These are phyloP conservation scores for Eudyptes chrysolophus DNA, from an alignment of 2,113 vertebrate species.

Conservation along the genomic window DNA sequence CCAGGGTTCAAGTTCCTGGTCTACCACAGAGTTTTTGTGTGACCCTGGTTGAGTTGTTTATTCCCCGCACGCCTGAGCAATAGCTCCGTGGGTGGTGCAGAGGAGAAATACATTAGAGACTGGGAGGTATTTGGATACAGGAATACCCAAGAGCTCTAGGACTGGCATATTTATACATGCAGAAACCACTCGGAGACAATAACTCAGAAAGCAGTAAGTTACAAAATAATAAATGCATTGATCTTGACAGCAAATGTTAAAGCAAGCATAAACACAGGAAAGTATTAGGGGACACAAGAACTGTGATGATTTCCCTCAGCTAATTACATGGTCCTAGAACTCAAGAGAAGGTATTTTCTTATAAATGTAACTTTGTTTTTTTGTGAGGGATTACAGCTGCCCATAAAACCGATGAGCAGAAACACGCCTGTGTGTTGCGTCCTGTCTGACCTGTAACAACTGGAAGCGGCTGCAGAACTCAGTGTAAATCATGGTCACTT, in stretches of 20 bases:
- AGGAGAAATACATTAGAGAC: background rate
- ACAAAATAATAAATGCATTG: background rate
- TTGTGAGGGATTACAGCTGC: background rate
- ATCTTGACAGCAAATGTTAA: background rate
- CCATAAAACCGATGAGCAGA: background rate
- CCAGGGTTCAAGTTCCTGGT: constrained; percentile 14
- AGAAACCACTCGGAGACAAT: background rate
- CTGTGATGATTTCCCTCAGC: background rate
- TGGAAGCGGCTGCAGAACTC: background rate
- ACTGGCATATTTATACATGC: background rate
- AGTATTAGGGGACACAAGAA: background rate
- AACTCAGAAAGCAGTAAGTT: background rate
- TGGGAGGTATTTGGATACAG: background rate
- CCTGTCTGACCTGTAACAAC: background rate
- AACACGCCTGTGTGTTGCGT: background rate
- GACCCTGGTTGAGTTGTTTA: background rate
- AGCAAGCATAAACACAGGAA: background rate
- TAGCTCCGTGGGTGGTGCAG: background rate
- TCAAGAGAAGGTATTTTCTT: background rate
- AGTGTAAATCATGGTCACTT: background rate
- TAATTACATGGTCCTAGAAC: background rate
- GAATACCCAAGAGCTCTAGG: background rate
- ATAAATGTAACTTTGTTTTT: background rate
- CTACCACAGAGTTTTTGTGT: background rate
- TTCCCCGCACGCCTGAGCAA: background rate